Percentiles rank a stretch among this genome's conserved stretches.
Conservation (phyloP, 2,888 invertebrate genomes). For the Scaptomyza flava region DNA sequence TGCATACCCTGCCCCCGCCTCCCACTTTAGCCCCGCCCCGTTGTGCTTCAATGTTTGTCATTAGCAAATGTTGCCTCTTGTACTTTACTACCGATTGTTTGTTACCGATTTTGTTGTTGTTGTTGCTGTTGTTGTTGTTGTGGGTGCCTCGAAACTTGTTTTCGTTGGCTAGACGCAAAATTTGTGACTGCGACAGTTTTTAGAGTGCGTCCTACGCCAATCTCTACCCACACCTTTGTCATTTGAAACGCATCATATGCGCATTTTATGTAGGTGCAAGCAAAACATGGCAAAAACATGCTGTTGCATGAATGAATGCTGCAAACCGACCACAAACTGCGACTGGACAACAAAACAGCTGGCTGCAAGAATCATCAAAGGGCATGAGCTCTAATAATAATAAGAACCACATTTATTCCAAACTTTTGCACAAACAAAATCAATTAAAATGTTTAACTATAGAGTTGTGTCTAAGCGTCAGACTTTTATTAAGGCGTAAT, state of each 20-base stretch:
- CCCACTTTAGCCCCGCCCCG: background rate
- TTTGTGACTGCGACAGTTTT: conserved; percentile 80
- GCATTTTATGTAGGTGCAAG: conserved; percentile 75
- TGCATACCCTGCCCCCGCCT: background rate
- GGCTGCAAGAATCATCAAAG: conserved; percentile 5
- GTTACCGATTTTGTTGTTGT: conserved; percentile 38
- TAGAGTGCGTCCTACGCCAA: conserved; percentile 15
- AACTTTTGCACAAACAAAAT: background rate
- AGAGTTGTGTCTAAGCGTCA: no score
- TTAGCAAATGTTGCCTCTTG: conserved; percentile 79
- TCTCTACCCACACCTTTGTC: conserved; percentile 12
- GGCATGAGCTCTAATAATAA: conserved; percentile 7
- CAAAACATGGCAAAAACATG: conserved; percentile 50
- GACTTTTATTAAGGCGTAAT: no score
- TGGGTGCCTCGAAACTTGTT: conserved; percentile 52
- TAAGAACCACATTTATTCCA: background rate
- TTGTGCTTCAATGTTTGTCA: conserved; percentile 69
- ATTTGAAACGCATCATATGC: conserved; percentile 74
- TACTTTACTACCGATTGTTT: conserved; percentile 68
- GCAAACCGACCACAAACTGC: conserved; percentile 62
- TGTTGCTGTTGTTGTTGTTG: conserved; percentile 44
- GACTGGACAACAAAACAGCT: conserved; percentile 33
- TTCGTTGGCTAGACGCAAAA: conserved; percentile 62
- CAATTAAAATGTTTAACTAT: no score
- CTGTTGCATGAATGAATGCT: conserved; percentile 57